Conservation (phyloP, 2,797 vertebrate genomes). For the Botia almorhae region DNA sequence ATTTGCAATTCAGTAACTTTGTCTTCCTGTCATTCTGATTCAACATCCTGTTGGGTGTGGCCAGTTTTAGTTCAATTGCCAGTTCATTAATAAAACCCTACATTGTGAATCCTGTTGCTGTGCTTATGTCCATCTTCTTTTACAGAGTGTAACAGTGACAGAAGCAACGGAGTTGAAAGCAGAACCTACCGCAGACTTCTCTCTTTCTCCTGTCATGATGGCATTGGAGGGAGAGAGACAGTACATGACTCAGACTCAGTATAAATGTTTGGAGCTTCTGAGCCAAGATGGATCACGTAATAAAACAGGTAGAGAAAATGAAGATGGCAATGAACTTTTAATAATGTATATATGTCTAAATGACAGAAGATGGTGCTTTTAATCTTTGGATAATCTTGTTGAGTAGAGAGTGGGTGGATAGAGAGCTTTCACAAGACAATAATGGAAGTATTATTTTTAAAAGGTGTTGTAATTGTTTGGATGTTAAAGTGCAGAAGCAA, state of each 20-base stretch:
- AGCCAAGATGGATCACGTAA: slow-evolving; percentile 63
- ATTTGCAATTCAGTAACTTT: no score
- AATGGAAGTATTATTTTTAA: background rate
- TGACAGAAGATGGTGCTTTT: slow-evolving; percentile 7
- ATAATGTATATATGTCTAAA: slow-evolving; percentile 11
- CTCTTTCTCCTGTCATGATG: slow-evolving; percentile 63
- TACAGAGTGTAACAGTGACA: slow-evolving; percentile 51
- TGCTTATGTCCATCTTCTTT: slow-evolving; percentile 36
- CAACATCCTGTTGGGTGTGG: background rate
- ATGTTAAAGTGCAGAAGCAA: background rate
- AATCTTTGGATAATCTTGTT: background rate
- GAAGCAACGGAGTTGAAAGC: slow-evolving; percentile 50
- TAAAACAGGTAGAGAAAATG: slow-evolving; percentile 71
- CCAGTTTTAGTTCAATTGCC: background rate
- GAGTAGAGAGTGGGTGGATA: background rate
- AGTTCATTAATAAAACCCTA: background rate
- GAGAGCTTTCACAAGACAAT: background rate
- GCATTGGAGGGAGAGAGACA: slow-evolving; percentile 60
- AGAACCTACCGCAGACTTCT: slow-evolving; percentile 62
- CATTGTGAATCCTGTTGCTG: background rate
- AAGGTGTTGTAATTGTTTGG: background rate
- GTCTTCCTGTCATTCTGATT: no score
- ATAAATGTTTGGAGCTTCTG: slow-evolving; percentile 72
- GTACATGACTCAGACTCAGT: slow-evolving; percentile 67
- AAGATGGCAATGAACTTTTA: background rate